Conservation (phyloP, 35 echinoderm and acorn worm genomes). For the Apostichopus parvimensis region DNA sequence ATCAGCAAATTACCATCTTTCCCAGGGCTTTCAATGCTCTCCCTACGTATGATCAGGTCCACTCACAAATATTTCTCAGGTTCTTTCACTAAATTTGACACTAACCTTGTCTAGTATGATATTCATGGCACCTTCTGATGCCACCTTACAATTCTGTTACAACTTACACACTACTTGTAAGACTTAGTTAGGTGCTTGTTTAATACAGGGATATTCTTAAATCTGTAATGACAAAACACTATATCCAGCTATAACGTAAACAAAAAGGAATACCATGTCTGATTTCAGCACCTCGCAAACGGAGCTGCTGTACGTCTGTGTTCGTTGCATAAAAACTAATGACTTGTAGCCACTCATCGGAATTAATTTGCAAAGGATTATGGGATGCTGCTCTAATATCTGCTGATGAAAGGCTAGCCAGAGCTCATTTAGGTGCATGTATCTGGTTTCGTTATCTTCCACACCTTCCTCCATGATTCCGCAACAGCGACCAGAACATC, state of each 20-base stretch:
- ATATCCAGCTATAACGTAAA: not conserved
- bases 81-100: no score
- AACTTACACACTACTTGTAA: not conserved
- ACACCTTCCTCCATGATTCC: not conserved
- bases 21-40: no score
- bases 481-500: not conserved
- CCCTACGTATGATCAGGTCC: no score
- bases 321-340: not conserved
- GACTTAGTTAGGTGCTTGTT: not conserved
- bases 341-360: constrained; percentile 19
- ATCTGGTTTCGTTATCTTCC: not conserved
- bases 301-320: constrained; percentile 3
- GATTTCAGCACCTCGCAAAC: not conserved
- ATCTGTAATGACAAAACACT: not conserved
- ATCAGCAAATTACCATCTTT: no score
- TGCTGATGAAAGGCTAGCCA: not conserved
- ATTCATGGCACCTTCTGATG: not conserved
- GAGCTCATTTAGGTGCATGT: not conserved
- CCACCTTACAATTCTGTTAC: not conserved
- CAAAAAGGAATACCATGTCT: not conserved
- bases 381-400: not conserved
- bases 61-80: no score
- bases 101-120: no score
- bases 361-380: constrained; percentile 28
- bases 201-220: not conserved